Conservation (phyloP, 2,888 invertebrate genomes). For the Perizoma affinitatum region DNA sequence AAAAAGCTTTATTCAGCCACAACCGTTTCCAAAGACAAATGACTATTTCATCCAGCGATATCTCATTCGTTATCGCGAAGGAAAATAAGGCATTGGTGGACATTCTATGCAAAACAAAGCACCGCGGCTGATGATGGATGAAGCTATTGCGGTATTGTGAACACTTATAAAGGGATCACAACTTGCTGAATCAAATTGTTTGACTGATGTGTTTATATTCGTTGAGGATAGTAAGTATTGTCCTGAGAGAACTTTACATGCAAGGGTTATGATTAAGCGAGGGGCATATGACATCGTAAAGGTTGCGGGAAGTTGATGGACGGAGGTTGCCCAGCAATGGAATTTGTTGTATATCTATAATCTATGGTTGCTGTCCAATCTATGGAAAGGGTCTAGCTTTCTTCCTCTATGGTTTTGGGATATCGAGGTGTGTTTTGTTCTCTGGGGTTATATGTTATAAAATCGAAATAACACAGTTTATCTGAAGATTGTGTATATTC, state of each 20-base stretch:
- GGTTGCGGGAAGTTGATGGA: no score
- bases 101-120: constrained; percentile 42
- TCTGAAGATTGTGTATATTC: no score
- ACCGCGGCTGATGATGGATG: constrained; percentile 22
- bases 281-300: no score
- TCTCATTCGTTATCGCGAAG: constrained; percentile 50
- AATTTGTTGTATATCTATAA: no score
- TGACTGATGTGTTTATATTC: no score
- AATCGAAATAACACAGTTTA: no score
- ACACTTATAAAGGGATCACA: constrained; percentile 42
- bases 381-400: no score
- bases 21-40: constrained; percentile 53
- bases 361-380: no score
- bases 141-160: constrained; percentile 44
- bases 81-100: constrained; percentile 48
- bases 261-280: not conserved
- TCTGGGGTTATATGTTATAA: no score
- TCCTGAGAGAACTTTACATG: not conserved
- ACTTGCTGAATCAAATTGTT: constrained; percentile 3
- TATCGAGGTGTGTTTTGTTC: no score
- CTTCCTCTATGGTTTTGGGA: no score
- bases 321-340: no score
- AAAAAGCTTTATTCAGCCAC: constrained; percentile 8
- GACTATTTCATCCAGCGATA: constrained; percentile 52
- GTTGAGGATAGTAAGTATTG: not conserved